Evolutionary conservation across 2,797 vertebrate genomes (phyloP), one percentile per base, ranked within the genome.

Genomic region (Alcedo quadribrachys): DNA sequence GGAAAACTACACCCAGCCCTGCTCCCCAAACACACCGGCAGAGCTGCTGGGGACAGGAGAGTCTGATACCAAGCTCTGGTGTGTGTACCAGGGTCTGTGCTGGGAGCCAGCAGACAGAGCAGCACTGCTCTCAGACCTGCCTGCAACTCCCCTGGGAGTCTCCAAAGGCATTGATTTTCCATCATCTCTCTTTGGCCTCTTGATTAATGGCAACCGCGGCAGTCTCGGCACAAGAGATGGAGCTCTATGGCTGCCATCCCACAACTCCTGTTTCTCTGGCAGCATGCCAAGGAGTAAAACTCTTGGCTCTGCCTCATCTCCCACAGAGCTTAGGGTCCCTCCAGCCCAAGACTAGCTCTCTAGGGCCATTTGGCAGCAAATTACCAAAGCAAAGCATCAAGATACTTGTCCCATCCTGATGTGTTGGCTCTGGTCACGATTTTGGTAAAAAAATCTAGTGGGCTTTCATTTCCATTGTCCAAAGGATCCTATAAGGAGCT

Each of bases 311-410:
- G 35, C 4, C 55, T 62, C 70, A 20, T 22, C 57, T 80, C 30
- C 24, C 0, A 0, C 25, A 53, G 69, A 78, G 25, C 25, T 73
- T 15, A 30, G 74, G 50, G 13, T 61, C 9, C 9, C 48, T 24
- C 35, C 61, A 84, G 33, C 46, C 55, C 1, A 0, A 43, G 65
- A 27, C 40, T 1, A 1, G 37, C 65, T 70, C 42, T 42, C 15
- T 75, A 73, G 20, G 22, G 45, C 50, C 54, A 27, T n/a, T 45
- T 12, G 40, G 61, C 83, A 75, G 81, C 55, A 77, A 40, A 67
- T 63, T 24, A 85, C 91, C 93, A 94, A 94, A 95, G 93, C 88
- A 63, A 71, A 61, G 19, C 11, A 2, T 33, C 46, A 24, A 20
- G 42, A 48, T 30, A 19, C 53, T 66, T 37, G 32, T 43, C 81